Evolutionary conservation across 2,113 vertebrate genomes (phyloP).

Genomic region (Perognathus longimembris): DNA sequence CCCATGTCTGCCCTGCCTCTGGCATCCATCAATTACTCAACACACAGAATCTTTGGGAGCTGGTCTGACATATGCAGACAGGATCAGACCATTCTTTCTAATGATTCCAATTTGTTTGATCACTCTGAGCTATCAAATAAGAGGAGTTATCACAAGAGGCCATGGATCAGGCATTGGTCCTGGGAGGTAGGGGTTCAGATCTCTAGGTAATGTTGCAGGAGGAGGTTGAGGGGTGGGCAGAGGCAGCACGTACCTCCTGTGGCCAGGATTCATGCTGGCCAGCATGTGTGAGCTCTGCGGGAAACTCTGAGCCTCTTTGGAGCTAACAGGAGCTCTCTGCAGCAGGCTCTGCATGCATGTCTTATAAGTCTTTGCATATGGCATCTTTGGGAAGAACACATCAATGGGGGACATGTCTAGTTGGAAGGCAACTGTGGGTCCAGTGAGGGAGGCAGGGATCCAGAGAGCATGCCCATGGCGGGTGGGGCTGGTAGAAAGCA

Average conservation of each 20-base stretch:
- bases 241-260: neutral
- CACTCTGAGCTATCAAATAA: neutral
- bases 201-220: neutral
- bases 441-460: neutral
- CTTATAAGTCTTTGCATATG: neutral
- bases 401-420: neutral
- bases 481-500: neutral
- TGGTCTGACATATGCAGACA: neutral
- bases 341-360: neutral
- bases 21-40: conserved; percentile 57
- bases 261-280: neutral
- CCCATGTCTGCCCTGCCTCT: conserved; percentile 24
- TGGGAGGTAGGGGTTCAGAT: neutral
- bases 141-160: neutral
- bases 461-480: no score
- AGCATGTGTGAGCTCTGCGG: neutral
- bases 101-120: conserved; percentile 46
- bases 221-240: neutral
- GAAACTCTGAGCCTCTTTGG: neutral
- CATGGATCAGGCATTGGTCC: neutral
- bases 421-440: neutral
- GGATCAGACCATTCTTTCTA: conserved; percentile 53
- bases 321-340: neutral
- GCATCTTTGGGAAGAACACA: neutral
- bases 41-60: neutral